Evolutionary conservation across 2,113 vertebrate genomes (phyloP), one percentile per base, ranked within the genome.

Genomic region (Rhinopomastus cyanomelas): DNA sequence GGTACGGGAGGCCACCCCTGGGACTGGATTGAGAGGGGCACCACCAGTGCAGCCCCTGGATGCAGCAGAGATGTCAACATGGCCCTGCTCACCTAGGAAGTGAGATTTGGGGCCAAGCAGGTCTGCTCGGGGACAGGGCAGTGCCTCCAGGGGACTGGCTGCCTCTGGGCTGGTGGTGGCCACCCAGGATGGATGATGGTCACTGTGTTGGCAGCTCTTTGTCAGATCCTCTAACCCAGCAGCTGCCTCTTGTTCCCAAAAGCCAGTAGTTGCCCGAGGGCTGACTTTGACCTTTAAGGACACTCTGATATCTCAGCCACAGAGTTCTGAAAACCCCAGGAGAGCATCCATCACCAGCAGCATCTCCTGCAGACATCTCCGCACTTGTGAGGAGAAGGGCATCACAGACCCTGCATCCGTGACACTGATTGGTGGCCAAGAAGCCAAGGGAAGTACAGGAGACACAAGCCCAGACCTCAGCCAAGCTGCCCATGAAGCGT

Each of bases 381-480:
- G 6, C 0, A 1, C n/a, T 7, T 4, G 34, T 11, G 3, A 27
- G 18, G 61, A 67, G 22, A 85, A 64, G 36, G 32, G 29, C 51
- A 64, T 42, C 27, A 26, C 51, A 21, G 22, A 4, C 3, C 73
- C 39, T 42, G 11, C 39, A 18, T 8, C 42, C 3, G 0, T 5
- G 39, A 59, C 8, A 15, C 81, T 2, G 0, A 29, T 64, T 59
- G 0, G 0, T 4, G 0, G 52, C 55, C 6, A 9, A 32, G 12
- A 46, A 85, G 11, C 62, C 76, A 61, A 68, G 51, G 14, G 19
- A 84, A 36, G 20, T 6, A 19, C 51, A 66, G 27, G 22, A 68
- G 59, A 39, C 4, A 3, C 39, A 19, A 75, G 17, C 17, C 10
- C 34, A 48, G 81, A 51, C 23, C 55, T 61, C 0, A 3, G 30